Conservation (phyloP, 2,888 invertebrate species). For the Scotopteryx bipunctaria region DNA sequence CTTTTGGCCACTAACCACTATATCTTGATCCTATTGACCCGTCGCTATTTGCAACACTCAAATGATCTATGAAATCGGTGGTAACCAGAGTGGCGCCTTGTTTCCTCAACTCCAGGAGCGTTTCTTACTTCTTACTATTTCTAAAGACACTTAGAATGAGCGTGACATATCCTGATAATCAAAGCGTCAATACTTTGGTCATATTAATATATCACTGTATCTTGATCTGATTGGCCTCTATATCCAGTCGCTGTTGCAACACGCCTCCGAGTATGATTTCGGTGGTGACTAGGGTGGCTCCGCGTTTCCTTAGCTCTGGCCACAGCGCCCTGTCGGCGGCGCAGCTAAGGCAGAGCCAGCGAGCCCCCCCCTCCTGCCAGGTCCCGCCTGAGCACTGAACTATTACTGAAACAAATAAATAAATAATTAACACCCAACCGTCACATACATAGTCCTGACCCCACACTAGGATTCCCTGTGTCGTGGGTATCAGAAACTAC, state of each 20-base stretch:
- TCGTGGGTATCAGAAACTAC: no score
- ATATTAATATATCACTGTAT: conserved; percentile 19
- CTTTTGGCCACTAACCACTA: no score
- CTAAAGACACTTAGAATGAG: no score
- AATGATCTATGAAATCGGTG: background rate
- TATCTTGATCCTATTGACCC: no score
- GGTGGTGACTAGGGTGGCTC: conserved; percentile 59
- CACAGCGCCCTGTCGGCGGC: conserved; percentile 54
- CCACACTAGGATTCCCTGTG: no score
- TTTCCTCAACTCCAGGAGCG: no score
- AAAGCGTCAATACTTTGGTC: no score
- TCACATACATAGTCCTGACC: no score
- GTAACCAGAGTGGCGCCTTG: background rate
- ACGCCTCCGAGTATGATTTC: conserved; percentile 70
- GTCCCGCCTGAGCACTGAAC: conserved; percentile 72
- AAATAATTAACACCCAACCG: no score
- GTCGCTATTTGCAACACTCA: background rate
- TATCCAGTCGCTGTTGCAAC: conserved; percentile 56
- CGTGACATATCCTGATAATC: no score
- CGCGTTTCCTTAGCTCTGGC: conserved; percentile 51
- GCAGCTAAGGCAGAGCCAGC: conserved; percentile 63
- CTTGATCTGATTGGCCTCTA: conserved; percentile 40
- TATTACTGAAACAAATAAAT: conserved; percentile 57
- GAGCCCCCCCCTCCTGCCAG: conserved; percentile 57
- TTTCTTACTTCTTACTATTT: no score